Evolutionary conservation across 2,113 vertebrate genomes (phyloP), one percentile per base, ranked within the genome.

Genomic region (Nesoenas mayeri): DNA sequence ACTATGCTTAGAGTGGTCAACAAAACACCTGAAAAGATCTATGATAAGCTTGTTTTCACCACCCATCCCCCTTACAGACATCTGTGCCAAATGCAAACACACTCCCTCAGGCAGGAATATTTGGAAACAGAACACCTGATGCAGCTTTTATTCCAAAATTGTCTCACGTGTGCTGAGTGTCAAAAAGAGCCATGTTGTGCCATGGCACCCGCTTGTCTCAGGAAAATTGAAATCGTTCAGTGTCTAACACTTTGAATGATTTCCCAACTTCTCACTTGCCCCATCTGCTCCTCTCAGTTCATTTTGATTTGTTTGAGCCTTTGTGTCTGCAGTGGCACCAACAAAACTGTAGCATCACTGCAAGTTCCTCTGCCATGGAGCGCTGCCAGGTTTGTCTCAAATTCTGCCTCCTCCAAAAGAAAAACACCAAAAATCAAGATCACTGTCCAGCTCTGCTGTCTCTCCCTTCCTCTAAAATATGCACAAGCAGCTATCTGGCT

Each of bases 221-320:
- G 89, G 66, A 72, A 95, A 94, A 95, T 58, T 87, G 81, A 93
- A 93, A 96, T 89, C 11, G 2, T 75, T 96, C 44, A 0, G 90
- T 77, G 81, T 87, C 91, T 95, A 97, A 95, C 91, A 88, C 73
- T 89, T 74, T 93, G 95, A 97, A 96, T 90, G 82, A 95, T 96
- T 97, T 97, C 97, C 96, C 93, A 92, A 93, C 87, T 91, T 95
- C 88, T 86, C 95, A 84, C 92, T 95, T 85, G 92, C 89, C 96
- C 96, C 96, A 96, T 97, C 96, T 97, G 97, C 93, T 96, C 80
- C 91, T 85, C 89, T 92, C 95, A 38, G 79, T 88, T 94, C 92
- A 31, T 87, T 95, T 38, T 87, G 92, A 97, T 96, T 96, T 94
- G 78, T 71, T 97, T 94, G 40, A 93, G 94, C 88, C 96, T 94